Base-by-base conservation (phyloP, 2,113 vertebrate species). In the Aplodontia rufa region DNA sequence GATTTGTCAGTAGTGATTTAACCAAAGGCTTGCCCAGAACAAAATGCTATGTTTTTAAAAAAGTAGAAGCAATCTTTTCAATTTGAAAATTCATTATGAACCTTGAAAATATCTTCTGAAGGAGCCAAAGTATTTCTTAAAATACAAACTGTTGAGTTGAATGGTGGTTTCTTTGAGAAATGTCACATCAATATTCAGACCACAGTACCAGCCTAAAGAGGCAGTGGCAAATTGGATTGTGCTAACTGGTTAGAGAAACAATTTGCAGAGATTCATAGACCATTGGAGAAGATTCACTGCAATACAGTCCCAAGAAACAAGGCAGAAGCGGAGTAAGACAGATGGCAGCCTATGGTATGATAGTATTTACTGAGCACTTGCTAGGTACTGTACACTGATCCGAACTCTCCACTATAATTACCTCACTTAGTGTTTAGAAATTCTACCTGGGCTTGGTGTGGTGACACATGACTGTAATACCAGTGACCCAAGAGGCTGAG, bases 11-110 rank as follows among this genome's bases (percentile, higher is more conserved):
- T 16, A 80, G 30, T 19, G 16, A 55, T 90, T 82, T 64, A 88
- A 96, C 64, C 19, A 93, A 90, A 75, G 58, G 76, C 51, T 51
- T 74, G 74, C 40, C 47, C 93, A 82, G 49, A 76, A 42, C 14
- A 97, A 71, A 58, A 93, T 95, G 6, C 72, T 84, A 47, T 95
- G 87, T 69, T 95, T 92, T 35, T 58, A 3, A 14, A 8, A 45
- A 72, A 66, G 14, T 81, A 74, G 30, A 71, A 95, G 79, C 24
- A 88, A 0, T 51, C 51, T 45, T 92, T 93, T 74, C 9, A 60
- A 76, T 20, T 93, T 19, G 42, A 5, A 24, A 3, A 28, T 94
- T 95, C 9, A 87, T 87, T 69, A 24, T 76, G 95, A 2, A 88
- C 37, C 22, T 76, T 95, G 32, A 93, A 75, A 93, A 86, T 76